Base-by-base conservation (phyloP, 1,140 invertebrate species). In the Trichonephila clavipes region DNA sequence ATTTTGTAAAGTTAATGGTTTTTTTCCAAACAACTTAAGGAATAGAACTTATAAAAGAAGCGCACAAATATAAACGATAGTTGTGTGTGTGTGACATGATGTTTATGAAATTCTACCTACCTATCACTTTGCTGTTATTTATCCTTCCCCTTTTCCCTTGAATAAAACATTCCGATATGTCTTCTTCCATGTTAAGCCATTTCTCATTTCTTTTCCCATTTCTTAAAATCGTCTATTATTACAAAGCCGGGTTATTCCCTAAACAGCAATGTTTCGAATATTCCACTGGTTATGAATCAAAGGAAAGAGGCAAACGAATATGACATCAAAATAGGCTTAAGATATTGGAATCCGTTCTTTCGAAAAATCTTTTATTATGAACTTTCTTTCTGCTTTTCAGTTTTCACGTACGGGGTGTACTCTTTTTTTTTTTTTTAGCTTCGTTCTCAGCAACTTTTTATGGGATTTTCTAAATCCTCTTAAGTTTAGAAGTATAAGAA, bases 331-430 rank as follows among this genome's bases (percentile, higher is more conserved):
- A 77, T 77, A 77, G 69, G 69, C 69, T 77, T 77, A 77, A 77
- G 69, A 77, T 77, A 77, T 77, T 77, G 69, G 69, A 77, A 77
- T 77, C 69, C 69, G 24, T 77, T 77, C 69, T 77, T 77, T 77
- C 12, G 28, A 28, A 77, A 34, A 77, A 28, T 77, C 69, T 28
- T 77, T 77, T 77, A 77, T 77, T 24, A 77, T 77, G 28, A 77
- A 77, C 24, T 40, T 77, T 28, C 28, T 28, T 72, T 77, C 14
- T 34, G 14, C 28, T 5, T 18, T 77, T 77, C 12, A 6, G 14
- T 77, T 77, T 24, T 6, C 69, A 18, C 28, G 16, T 18, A 77
- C 69, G 4, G 24, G 24, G 10, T 14, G 14, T 24, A 28, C 28
- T 24, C 16, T 28, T 2, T 72, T 34, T 72, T 28, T n/a, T 28